Base-by-base conservation (phyloP, 2,797 vertebrate genomes). In the Odontamblyopus rebecca region DNA sequence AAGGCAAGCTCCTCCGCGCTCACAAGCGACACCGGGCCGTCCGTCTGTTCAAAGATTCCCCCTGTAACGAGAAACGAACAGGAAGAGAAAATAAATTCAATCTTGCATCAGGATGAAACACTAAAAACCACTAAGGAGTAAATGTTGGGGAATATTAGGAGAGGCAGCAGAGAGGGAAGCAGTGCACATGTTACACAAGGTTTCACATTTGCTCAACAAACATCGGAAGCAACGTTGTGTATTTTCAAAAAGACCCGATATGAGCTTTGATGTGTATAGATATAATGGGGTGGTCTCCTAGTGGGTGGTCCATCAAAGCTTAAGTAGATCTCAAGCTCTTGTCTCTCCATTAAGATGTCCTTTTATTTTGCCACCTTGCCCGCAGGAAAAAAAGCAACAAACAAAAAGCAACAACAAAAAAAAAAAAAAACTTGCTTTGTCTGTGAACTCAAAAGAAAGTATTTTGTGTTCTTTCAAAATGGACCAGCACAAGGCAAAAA, bases 1-100 rank as follows among this genome's bases (percentile, higher is more conserved):
- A 99, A 99, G 82, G 98, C 98, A 54, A 97, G 96, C 63, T 99
- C 98, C 89, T 99, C 98, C 0, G 97, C 95, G 1, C 96, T 98
- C 89, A 98, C 97, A 9, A 96, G 91, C 66, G 97, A 93, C 60
- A 95, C 94, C 0, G 96, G 96, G 84, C 97, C 97, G 1, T 99
- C 97, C 0, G 94, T 94, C 30, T 97, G 97, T 89, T 99, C 98
- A 66, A 99, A 99, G 90, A 99, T 99, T 65, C 97, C 98, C 81
- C 98, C 98, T 99, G 94, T 23, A 91, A 92, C 79, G 44, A 48
- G 44, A 84, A 88, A 84, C 88, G 69, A 65, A 71, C 76, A 48
- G 81, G 68, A 75, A 59, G 26, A 77, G 35, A 74, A 4, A 73
- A 48, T 67, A 73, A 72, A 82, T 57, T 77, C 53, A 29, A 81